These are phyloP conservation scores for Dione vanillae DNA, from an alignment of 2,888 invertebrate species.

Conservation along the genomic window DNA sequence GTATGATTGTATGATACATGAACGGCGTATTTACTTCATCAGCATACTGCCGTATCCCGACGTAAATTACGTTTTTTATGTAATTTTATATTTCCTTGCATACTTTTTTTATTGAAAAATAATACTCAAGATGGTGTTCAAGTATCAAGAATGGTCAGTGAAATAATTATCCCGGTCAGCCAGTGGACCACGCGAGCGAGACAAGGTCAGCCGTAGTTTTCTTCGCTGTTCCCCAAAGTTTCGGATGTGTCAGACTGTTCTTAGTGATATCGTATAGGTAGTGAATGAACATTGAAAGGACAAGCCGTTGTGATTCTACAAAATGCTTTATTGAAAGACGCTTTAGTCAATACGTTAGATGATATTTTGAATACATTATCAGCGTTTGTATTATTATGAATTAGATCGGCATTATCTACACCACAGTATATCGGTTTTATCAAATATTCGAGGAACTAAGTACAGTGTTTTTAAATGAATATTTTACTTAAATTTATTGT, in stretches of 20 bases:
- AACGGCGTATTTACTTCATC: slow-evolving; percentile 17
- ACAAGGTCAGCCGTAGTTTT: slow-evolving; percentile 79
- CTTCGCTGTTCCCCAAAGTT: slow-evolving; percentile 80
- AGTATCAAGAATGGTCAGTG: slow-evolving; percentile 51
- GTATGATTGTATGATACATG: too few relatives aligned
- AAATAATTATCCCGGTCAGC: slow-evolving; percentile 70
- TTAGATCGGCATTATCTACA: slow-evolving; percentile 54
- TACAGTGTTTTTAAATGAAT: slow-evolving; percentile 65
- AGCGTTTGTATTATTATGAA: slow-evolving; percentile 61
- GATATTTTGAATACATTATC: slow-evolving; percentile 78
- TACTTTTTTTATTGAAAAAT: slow-evolving; percentile 21
- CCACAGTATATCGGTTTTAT: slow-evolving; percentile 68
- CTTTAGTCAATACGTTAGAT: slow-evolving; percentile 78
- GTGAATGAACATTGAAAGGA: slow-evolving; percentile 74
- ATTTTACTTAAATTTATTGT: slow-evolving; percentile 61
- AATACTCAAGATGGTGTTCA: slow-evolving; percentile 51
- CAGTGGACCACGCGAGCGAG: slow-evolving; percentile 71
- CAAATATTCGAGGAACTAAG: slow-evolving; percentile 65
- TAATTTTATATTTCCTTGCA: slow-evolving; percentile 14
- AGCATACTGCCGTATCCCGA: slow-evolving; percentile 12
- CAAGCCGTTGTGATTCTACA: slow-evolving; percentile 81
- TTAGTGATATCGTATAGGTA: slow-evolving; percentile 81
- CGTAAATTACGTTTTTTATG: background rate
- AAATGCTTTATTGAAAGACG: slow-evolving; percentile 81
- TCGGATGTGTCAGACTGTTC: slow-evolving; percentile 82